Percentiles rank a stretch among this genome's conserved stretches.
These are phyloP conservation scores for Drosophila hamatofila DNA, from an alignment of 2,888 invertebrate genomes.

Conservation along the genomic window DNA sequence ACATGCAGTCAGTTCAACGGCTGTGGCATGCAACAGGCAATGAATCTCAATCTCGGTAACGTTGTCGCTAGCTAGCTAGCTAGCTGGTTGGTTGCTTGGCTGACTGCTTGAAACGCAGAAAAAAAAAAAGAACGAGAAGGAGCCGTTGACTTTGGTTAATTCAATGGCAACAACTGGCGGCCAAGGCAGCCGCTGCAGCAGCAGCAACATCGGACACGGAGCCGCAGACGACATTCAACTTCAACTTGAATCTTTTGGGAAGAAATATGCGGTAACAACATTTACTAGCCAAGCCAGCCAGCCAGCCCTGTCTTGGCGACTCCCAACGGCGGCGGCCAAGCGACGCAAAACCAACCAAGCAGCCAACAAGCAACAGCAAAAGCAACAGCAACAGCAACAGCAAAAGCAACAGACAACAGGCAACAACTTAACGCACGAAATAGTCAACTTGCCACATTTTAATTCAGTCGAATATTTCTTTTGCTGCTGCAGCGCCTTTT, in stretches of 20 bases:
- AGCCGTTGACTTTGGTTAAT: slow-evolving; percentile 76
- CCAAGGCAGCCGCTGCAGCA: slow-evolving; percentile 35
- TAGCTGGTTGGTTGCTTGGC: slow-evolving; percentile 4
- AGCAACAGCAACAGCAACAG: slow-evolving; percentile 21
- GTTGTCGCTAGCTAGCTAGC: slow-evolving; percentile 48
- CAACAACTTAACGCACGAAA: slow-evolving; percentile 64
- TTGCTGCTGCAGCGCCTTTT: slow-evolving; percentile 20
- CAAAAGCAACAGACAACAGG: slow-evolving; percentile 21
- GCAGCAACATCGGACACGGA: slow-evolving; percentile 25
- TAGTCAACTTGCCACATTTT: slow-evolving; percentile 82
- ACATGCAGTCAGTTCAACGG: slow-evolving; percentile 71
- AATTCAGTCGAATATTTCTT: slow-evolving; percentile 79
- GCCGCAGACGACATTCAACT: slow-evolving; percentile 70
- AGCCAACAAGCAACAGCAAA: slow-evolving; percentile 25
- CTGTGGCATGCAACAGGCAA: slow-evolving; percentile 78
- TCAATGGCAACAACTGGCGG: slow-evolving; percentile 70
- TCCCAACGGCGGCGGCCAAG: slow-evolving; percentile 21
- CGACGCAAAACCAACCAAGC: slow-evolving; percentile 43
- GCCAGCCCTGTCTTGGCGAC: slow-evolving; percentile 40
- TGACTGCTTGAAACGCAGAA: slow-evolving; percentile 19
- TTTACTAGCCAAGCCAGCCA: slow-evolving; percentile 58
- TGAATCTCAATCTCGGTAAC: slow-evolving; percentile 76
- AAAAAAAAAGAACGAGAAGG: slow-evolving; percentile 33
- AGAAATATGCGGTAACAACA: slow-evolving; percentile 78
- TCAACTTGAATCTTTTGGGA: slow-evolving; percentile 68